Conservation (phyloP, 2,888 invertebrate genomes). For the Aelia acuminata region DNA sequence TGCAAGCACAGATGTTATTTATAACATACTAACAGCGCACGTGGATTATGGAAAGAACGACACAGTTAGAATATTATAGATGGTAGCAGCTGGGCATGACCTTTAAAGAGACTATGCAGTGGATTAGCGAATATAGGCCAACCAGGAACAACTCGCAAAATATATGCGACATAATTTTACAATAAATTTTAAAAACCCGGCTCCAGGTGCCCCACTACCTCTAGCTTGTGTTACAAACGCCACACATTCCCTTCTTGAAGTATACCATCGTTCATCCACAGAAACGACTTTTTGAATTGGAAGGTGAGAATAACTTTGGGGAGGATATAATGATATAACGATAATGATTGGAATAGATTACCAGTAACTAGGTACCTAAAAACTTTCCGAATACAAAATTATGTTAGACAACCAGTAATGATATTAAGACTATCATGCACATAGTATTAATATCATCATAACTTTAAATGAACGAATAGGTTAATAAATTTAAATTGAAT, state of each 20-base stretch:
- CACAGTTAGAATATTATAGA: background rate
- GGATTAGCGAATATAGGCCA: background rate
- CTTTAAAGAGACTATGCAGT: slow-evolving; percentile 1
- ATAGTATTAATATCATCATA: too few relatives aligned
- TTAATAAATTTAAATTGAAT: too few relatives aligned
- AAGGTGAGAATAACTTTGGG: background rate
- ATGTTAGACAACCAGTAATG: too few relatives aligned
- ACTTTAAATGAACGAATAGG: too few relatives aligned
- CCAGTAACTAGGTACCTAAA: too few relatives aligned
- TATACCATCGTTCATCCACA: background rate
- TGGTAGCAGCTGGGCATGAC: background rate
- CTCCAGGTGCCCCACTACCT: background rate
- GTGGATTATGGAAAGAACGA: background rate
- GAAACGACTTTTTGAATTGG: background rate
- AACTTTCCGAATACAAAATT: too few relatives aligned
- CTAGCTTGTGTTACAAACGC: background rate
- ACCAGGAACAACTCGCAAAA: background rate
- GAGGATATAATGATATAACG: too few relatives aligned
- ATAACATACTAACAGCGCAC: too few relatives aligned
- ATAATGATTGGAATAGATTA: too few relatives aligned
- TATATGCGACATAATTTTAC: background rate
- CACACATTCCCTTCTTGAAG: background rate
- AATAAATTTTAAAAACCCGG: background rate
- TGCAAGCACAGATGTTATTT: too few relatives aligned
- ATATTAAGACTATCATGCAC: too few relatives aligned